phyloP scores from a whole-genome alignment of 2,888 invertebrate genomes.

The Ormyrus pomaceus region DNA sequence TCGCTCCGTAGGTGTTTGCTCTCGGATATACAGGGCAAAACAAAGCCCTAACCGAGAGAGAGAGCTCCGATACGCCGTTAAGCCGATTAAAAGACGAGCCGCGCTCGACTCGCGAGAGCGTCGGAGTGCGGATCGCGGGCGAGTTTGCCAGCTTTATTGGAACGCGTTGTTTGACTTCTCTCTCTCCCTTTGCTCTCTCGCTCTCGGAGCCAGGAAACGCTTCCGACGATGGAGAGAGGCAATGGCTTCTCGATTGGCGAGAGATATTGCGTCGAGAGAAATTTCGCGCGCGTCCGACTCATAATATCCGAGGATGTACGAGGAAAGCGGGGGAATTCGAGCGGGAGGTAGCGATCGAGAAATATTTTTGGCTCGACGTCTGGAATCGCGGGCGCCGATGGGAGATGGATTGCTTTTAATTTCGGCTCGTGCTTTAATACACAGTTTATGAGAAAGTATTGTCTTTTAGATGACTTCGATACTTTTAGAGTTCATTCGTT shows the following conservation, averaged over 20 bases:
- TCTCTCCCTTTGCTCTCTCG: background rate
- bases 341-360: no score
- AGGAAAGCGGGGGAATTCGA: no score
- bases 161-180: conserved; percentile 39
- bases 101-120: background rate
- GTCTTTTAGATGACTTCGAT: no score
- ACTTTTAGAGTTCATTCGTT: no score
- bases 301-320: background rate
- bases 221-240: background rate
- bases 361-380: no score
- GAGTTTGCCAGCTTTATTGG: conserved; percentile 42
- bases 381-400: no score
- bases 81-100: conserved; percentile 43
- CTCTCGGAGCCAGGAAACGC: conserved; percentile 10
- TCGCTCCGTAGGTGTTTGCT: conserved; percentile 49
- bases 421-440: no score
- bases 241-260: background rate
- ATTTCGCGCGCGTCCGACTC: background rate
- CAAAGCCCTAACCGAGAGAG: background rate
- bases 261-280: conserved; percentile 15
- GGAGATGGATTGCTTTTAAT: no score
- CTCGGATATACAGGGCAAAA: background rate
- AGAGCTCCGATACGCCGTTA: background rate
- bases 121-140: background rate
- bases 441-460: no score